phyloP scores from a whole-genome alignment of 2,888 invertebrate species.

The Tromatobia lineatoria region DNA sequence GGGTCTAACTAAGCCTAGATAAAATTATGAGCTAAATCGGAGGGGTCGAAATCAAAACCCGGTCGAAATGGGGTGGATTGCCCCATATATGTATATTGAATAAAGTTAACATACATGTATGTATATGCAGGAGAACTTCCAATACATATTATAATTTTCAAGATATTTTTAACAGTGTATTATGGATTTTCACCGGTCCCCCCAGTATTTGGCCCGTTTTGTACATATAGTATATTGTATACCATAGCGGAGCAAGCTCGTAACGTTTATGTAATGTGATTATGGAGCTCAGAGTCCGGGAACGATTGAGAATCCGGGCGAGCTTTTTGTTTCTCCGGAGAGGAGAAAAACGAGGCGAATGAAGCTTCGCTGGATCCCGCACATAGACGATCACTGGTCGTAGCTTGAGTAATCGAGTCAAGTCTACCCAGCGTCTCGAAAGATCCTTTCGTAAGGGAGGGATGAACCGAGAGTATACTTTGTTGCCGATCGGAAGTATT shows the following conservation, averaged over 20 bases:
- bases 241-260: neutral
- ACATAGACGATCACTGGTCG: slow-evolving; percentile 25
- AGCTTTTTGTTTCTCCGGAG: slow-evolving; percentile 46
- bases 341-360: slow-evolving; percentile 44
- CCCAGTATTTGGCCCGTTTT: slow-evolving; percentile 6
- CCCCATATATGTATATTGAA: no score
- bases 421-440: slow-evolving; percentile 30
- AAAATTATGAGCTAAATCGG: no score
- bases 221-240: neutral
- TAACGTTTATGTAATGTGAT: slow-evolving; percentile 55
- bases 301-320: slow-evolving; percentile 3
- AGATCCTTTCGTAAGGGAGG: neutral
- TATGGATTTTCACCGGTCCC: neutral
- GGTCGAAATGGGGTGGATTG: no score
- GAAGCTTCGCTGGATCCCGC: slow-evolving; percentile 15
- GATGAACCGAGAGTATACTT: slow-evolving; percentile 9
- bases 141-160: no score
- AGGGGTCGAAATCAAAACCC: no score
- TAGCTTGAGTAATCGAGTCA: slow-evolving; percentile 57
- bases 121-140: no score
- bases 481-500: slow-evolving; percentile 68
- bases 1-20: no score
- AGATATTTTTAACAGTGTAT: no score
- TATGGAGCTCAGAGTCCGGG: slow-evolving; percentile 23
- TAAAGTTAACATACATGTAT: no score